Evolutionary conservation across 2,888 invertebrate species (phyloP).

Genomic region (Odiellus spinosus): DNA sequence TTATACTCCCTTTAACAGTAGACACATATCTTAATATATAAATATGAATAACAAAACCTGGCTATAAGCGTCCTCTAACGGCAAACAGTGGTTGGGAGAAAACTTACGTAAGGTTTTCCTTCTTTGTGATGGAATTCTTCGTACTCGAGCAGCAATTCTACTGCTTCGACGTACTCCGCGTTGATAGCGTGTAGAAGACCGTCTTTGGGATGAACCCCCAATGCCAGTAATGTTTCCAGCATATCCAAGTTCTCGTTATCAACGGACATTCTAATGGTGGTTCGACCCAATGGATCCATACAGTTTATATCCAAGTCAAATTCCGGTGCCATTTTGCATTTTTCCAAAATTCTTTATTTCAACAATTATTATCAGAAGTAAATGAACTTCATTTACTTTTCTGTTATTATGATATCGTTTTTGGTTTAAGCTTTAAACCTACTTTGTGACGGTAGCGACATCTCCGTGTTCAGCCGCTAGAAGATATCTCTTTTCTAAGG

Average conservation of each 20-base stretch:
- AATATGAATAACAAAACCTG: too few relatives aligned
- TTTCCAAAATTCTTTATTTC: conserved; percentile 45
- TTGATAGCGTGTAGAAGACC: conserved; percentile 80
- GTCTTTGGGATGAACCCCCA: conserved; percentile 59
- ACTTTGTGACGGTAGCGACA: conserved; percentile 32
- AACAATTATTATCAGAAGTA: too few relatives aligned
- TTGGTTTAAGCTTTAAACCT: conserved; percentile 21
- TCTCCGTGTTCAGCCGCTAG: conserved; percentile 38
- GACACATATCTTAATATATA: too few relatives aligned
- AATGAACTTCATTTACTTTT: too few relatives aligned
- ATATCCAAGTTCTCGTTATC: conserved; percentile 92
- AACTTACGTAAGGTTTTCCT: conserved; percentile 35
- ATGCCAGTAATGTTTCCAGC: conserved; percentile 42
- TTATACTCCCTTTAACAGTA: too few relatives aligned
- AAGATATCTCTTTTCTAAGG: conserved; percentile 35
- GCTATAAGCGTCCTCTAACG: too few relatives aligned
- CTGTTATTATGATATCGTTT: too few relatives aligned
- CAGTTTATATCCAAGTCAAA: conserved; percentile 55
- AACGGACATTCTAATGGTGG: conserved; percentile 74
- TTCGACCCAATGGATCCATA: conserved; percentile 78
- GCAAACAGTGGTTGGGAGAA: too few relatives aligned
- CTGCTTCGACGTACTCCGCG: conserved; percentile 90
- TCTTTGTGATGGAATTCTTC: conserved; percentile 66
- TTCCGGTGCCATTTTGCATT: not conserved
- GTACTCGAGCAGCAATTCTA: conserved; percentile 75